phyloP scores from a whole-genome alignment of 1,140 invertebrate genomes.

The Neuroterus valhalla region DNA sequence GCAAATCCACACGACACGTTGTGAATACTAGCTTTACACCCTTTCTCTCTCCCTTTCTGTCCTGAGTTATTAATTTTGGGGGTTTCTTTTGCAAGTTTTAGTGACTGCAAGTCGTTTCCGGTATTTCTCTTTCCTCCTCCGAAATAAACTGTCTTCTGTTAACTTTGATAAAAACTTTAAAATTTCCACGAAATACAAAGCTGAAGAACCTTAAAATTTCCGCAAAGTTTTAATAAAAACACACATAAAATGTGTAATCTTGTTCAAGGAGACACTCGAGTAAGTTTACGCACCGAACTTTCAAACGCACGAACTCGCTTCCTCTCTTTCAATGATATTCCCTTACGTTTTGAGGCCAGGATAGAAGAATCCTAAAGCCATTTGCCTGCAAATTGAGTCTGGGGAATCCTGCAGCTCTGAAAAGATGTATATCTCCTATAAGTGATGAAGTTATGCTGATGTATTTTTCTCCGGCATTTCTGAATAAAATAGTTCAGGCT shows the following conservation, averaged over 20 bases:
- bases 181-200: no score
- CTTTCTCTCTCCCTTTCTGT: no score
- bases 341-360: not conserved
- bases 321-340: not conserved
- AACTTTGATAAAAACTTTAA: no score
- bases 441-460: not conserved
- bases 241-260: not conserved
- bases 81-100: no score
- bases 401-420: not conserved
- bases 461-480: not conserved
- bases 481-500: no score
- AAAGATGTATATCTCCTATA: not conserved
- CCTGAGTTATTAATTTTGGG: no score
- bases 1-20: no score
- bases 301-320: not conserved
- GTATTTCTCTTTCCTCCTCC: no score
- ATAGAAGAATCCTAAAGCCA: constrained; percentile 15
- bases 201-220: no score
- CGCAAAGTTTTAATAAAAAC: not conserved
- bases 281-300: not conserved
- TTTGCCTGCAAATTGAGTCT: constrained; percentile 8
- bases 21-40: no score
- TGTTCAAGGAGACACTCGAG: not conserved
- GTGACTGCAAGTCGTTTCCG: no score
- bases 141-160: no score